Evolutionary conservation across 64 coral and sea anemone species (phyloP).

Genomic region (Astreopora myriophthalma): DNA sequence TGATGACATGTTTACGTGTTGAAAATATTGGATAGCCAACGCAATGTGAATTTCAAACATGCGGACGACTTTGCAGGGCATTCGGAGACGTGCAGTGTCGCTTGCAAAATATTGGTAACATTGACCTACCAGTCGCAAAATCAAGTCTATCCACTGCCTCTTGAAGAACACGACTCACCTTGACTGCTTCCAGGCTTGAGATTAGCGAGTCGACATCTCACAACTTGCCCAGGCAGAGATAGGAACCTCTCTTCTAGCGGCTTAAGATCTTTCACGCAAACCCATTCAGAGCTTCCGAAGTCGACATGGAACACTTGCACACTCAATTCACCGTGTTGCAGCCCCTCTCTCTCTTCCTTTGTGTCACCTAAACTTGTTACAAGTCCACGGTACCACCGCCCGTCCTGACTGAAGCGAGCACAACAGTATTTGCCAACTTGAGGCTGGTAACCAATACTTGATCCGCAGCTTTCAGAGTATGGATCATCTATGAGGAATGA

Average conservation of each 20-base stretch:
- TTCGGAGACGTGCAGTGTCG: too few relatives aligned
- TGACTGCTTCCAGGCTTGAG: constrained; percentile 55
- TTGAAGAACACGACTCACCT: constrained; percentile 3
- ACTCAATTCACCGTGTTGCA: background rate
- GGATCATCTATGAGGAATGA: constrained; percentile 23
- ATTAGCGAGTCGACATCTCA: constrained; percentile 78
- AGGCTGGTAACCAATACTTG: constrained; percentile 56
- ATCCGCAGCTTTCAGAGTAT: constrained; percentile 12
- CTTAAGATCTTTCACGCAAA: constrained; percentile 52
- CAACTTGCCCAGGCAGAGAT: constrained; percentile 78
- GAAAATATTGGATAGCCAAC: too few relatives aligned
- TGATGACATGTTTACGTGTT: too few relatives aligned
- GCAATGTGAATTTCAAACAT: too few relatives aligned
- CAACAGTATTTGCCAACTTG: constrained; percentile 89
- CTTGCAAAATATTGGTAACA: too few relatives aligned
- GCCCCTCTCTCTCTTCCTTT: background rate
- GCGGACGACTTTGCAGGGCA: too few relatives aligned
- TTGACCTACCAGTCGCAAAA: too few relatives aligned
- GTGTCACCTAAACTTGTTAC: constrained; percentile 32
- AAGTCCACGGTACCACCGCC: constrained; percentile 82
- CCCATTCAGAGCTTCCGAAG: constrained; percentile 83
- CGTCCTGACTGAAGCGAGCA: constrained; percentile 79
- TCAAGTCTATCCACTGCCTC: background rate
- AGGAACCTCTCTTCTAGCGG: constrained; percentile 75
- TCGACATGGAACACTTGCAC: constrained; percentile 93